Evolutionary conservation across 2,113 vertebrate genomes (phyloP).

Genomic region (Axis porcinus): DNA sequence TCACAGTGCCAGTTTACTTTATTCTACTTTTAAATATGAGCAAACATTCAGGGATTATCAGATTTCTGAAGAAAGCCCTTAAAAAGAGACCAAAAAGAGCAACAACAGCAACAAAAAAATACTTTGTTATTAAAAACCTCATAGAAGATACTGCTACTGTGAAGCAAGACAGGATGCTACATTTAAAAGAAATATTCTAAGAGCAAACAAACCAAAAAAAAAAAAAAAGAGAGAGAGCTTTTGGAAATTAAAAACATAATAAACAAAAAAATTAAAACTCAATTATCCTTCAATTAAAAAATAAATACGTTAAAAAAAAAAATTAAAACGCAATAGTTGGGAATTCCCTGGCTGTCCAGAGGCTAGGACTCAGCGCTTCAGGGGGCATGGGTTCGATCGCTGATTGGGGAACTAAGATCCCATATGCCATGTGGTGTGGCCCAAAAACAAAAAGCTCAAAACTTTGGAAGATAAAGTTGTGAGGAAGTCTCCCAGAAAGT

Average conservation of each 20-base stretch:
- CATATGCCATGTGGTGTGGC: not conserved
- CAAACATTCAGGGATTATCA: not conserved
- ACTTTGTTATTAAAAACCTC: not conserved
- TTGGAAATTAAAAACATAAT: constrained; percentile 8
- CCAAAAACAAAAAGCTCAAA: not conserved
- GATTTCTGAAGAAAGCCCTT: not conserved
- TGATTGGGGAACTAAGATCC: not conserved
- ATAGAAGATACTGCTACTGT: not conserved
- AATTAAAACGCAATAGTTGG: not conserved
- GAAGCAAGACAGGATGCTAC: not conserved
- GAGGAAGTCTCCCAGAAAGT: not conserved
- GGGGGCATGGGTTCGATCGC: not conserved
- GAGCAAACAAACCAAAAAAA: not conserved
- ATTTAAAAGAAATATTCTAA: not conserved
- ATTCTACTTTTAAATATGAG: not conserved
- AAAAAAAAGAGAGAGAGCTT: not conserved
- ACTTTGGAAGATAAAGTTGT: not conserved
- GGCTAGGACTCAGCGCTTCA: not conserved
- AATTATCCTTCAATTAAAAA: constrained; percentile 6
- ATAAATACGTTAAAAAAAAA: not conserved
- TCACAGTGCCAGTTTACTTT: not conserved
- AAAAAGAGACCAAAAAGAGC: not conserved
- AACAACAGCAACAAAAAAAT: not conserved
- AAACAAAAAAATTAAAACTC: not conserved
- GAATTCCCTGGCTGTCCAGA: not conserved